These are phyloP conservation scores for Magallana ariakensis DNA, from an alignment of 1,140 invertebrate genomes.

Conservation along the genomic window DNA sequence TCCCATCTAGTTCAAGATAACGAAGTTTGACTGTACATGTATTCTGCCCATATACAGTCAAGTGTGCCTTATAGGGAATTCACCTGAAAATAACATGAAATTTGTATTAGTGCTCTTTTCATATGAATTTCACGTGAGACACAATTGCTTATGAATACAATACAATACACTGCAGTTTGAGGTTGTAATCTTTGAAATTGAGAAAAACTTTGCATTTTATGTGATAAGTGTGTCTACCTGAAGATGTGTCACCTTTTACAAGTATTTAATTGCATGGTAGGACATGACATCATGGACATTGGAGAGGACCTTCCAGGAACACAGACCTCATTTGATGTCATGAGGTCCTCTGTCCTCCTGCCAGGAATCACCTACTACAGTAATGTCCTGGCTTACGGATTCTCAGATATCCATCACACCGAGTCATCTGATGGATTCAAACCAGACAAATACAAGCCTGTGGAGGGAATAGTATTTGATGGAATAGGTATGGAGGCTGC, in stretches of 20 bases:
- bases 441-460: conserved; percentile 52
- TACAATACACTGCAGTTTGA: not conserved
- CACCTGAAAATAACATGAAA: no score
- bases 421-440: conserved; percentile 58
- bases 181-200: not conserved
- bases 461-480: conserved; percentile 58
- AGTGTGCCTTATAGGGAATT: no score
- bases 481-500: conserved; percentile 51
- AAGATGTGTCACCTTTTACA: no score
- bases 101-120: no score
- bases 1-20: no score
- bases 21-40: no score
- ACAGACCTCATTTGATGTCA: conserved; percentile 3
- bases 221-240: no score
- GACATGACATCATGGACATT: not conserved
- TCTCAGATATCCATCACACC: conserved; percentile 39
- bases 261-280: not conserved
- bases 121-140: no score
- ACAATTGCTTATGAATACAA: no score
- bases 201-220: no score
- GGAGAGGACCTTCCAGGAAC: not conserved
- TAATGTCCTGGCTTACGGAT: conserved; percentile 48
- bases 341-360: not conserved
- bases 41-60: no score
- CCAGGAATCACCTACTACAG: conserved; percentile 48